Evolutionary conservation across 2,888 invertebrate species (phyloP).

Genomic region (Mimas tiliae): DNA sequence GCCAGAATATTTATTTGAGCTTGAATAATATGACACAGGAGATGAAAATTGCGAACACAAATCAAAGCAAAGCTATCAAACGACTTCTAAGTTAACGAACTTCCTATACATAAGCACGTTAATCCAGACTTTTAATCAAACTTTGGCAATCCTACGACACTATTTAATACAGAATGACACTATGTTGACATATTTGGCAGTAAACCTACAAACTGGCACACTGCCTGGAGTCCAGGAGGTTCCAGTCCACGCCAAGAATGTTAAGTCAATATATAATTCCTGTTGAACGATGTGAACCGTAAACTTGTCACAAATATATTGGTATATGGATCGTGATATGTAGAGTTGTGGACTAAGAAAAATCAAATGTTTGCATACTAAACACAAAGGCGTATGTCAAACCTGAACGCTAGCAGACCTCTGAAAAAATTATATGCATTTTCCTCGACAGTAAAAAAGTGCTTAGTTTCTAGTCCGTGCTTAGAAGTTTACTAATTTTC

Average conservation of each 20-base stretch:
- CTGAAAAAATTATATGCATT: no score
- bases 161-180: background rate
- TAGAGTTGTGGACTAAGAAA: background rate
- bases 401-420: no score
- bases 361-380: background rate
- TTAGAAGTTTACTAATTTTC: no score
- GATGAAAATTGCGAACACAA: background rate
- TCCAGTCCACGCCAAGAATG: conserved; percentile 7
- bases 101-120: background rate
- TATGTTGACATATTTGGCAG: conserved; percentile 13
- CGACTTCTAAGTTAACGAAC: background rate
- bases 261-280: background rate
- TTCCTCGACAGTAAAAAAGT: no score
- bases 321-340: background rate
- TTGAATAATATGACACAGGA: background rate
- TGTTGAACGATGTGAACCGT: background rate
- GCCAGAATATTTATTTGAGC: background rate
- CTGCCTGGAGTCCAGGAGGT: conserved; percentile 9
- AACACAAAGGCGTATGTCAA: no score
- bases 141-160: conserved; percentile 13
- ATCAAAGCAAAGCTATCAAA: background rate
- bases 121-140: background rate
- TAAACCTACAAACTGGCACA: background rate
- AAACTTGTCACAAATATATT: conserved; percentile 2
- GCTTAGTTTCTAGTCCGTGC: no score